Percentiles rank a stretch among this genome's conserved stretches.
Evolutionary conservation across 2,797 vertebrate genomes (phyloP).

Genomic region (Gouania willdenowi): DNA sequence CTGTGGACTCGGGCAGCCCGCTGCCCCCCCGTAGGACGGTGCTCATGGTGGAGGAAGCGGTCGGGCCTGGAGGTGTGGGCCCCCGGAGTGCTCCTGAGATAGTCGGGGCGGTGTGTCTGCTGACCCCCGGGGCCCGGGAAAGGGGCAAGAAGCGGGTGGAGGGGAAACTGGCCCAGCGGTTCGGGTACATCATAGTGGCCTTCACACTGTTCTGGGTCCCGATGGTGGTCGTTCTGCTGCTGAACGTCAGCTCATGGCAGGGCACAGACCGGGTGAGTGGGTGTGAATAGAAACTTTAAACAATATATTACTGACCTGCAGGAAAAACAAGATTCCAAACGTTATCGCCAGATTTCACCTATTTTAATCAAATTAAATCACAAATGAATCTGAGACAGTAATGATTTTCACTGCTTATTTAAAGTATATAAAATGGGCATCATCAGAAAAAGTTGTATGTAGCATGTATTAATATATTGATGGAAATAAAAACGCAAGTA

Average conservation of each 20-base stretch:
- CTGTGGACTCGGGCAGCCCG: neutral
- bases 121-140: slow-evolving; percentile 48
- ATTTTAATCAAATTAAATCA: no score
- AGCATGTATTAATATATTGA: no score
- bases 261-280: slow-evolving; percentile 49
- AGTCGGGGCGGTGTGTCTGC: slow-evolving; percentile 60
- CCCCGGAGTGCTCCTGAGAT: slow-evolving; percentile 23
- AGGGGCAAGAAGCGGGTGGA: slow-evolving; percentile 60
- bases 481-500: no score
- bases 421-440: no score
- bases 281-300: no score
- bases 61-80: neutral
- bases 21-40: neutral
- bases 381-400: no score
- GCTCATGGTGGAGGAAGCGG: slow-evolving; percentile 17
- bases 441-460: no score
- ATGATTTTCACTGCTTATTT: no score
- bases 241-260: slow-evolving; percentile 29
- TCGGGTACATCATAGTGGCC: slow-evolving; percentile 63
- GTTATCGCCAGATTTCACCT: no score
- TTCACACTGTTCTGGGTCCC: slow-evolving; percentile 67
- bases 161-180: slow-evolving; percentile 61
- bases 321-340: no score
- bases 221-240: slow-evolving; percentile 51
- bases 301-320: no score